A percentile compares a stretch with the other conserved stretches of the same genome.
These are phyloP conservation scores for Sceliomorpha sp. DNA, from an alignment of 2,888 invertebrate genomes.

Conservation along the genomic window DNA sequence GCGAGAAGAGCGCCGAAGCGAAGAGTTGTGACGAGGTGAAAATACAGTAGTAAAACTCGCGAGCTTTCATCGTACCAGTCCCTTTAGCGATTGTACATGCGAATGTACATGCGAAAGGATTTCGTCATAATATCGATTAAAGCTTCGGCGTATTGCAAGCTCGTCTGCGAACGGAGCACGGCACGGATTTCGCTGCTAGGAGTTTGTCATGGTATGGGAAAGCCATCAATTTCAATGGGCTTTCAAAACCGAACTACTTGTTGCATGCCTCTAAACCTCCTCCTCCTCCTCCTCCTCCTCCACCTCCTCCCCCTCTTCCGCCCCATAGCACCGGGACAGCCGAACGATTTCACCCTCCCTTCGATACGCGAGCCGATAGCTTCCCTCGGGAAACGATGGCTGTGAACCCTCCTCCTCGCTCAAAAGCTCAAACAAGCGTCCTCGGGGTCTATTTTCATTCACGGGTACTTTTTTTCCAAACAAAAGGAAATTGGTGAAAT, in stretches of 20 bases:
- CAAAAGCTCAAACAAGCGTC: conserved; percentile 67
- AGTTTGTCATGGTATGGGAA: conserved; percentile 79
- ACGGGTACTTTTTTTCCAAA: conserved; percentile 52
- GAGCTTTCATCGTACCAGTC: conserved; percentile 59
- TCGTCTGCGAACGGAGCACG: conserved; percentile 70
- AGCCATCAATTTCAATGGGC: conserved; percentile 81
- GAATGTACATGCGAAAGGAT: conserved; percentile 51
- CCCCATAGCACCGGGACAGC: conserved; percentile 64
- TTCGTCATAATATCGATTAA: conserved; percentile 77
- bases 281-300: too few relatives aligned
- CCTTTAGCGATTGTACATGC: conserved; percentile 52
- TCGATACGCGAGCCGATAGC: conserved; percentile 80
- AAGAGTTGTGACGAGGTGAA: conserved; percentile 78
- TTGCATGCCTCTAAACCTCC: conserved; percentile 72
- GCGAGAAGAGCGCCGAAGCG: conserved; percentile 74
- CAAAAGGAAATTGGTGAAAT: conserved; percentile 54
- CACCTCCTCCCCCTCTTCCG: too few relatives aligned
- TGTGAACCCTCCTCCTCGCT: conserved; percentile 69
- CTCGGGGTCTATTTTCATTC: conserved; percentile 59
- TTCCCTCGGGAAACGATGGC: conserved; percentile 77
- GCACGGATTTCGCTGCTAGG: conserved; percentile 61
- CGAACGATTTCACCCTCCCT: conserved; percentile 78
- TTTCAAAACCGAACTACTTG: conserved; percentile 81
- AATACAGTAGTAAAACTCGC: conserved; percentile 80
- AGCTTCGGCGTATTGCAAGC: conserved; percentile 76